Percentiles rank a stretch among this genome's conserved stretches.
Conservation (phyloP, 2,888 invertebrate genomes). For the Tetramorium bicarinatum region DNA sequence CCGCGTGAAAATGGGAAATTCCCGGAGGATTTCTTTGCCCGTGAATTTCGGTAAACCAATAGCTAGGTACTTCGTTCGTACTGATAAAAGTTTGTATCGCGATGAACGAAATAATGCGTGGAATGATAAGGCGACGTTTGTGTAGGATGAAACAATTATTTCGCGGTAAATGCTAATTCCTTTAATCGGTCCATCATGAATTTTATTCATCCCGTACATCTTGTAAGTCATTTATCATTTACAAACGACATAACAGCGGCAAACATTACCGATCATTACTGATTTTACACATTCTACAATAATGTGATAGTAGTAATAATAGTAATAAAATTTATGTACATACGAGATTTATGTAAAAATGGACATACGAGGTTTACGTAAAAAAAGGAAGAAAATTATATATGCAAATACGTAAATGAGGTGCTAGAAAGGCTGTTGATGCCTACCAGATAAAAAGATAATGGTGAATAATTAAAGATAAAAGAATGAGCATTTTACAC, state of each 20-base stretch:
- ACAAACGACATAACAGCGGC: not conserved
- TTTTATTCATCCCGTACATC: not conserved
- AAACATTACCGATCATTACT: too few species aligned
- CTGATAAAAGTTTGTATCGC: not conserved
- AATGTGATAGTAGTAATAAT: not conserved
- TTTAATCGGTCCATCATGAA: not conserved
- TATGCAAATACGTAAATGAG: too few species aligned
- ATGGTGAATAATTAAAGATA: too few species aligned
- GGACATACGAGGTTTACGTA: too few species aligned
- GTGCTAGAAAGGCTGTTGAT: too few species aligned
- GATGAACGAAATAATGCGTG: not conserved
- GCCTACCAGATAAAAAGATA: too few species aligned
- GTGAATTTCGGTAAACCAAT: conserved; percentile 15
- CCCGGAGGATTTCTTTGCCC: conserved; percentile 24
- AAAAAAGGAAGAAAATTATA: too few species aligned
- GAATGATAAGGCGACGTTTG: not conserved
- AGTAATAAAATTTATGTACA: too few species aligned
- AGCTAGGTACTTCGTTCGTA: not conserved
- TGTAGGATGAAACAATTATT: not conserved
- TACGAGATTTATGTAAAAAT: too few species aligned
- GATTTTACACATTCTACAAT: too few species aligned
- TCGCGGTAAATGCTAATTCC: not conserved
- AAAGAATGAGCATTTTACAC: not conserved
- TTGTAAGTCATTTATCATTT: not conserved
- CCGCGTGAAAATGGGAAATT: conserved; percentile 5